These are phyloP conservation scores for Brachionus plicatilis DNA, from an alignment of 1,140 invertebrate genomes.

Conservation along the genomic window DNA sequence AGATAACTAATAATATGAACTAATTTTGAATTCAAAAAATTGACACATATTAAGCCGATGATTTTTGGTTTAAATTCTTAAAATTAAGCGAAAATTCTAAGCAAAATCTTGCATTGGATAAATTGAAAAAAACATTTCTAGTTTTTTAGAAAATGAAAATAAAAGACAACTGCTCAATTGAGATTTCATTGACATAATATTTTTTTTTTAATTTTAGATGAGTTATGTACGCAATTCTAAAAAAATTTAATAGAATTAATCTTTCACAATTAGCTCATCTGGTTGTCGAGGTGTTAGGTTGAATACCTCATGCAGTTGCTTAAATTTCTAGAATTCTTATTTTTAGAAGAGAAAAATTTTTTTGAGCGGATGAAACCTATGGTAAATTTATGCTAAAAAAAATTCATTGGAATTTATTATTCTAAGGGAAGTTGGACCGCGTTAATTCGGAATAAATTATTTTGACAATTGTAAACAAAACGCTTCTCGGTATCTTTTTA, in stretches of 20 bases:
- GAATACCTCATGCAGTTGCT: neutral
- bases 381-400: neutral
- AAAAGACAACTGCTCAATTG: neutral
- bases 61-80: neutral
- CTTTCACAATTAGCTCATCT: neutral
- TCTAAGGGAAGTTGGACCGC: neutral
- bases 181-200: neutral
- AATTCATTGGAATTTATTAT: neutral
- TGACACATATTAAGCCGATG: neutral
- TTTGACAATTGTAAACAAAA: constrained; percentile 11
- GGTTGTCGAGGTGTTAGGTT: neutral
- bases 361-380: neutral
- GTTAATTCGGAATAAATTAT: constrained; percentile 16
- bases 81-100: neutral
- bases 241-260: neutral
- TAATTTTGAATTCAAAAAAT: neutral
- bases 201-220: neutral
- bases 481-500: neutral
- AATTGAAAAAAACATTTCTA: neutral
- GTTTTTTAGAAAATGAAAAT: neutral
- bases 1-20: neutral
- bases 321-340: neutral
- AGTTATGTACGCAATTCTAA: neutral
- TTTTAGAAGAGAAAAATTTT: neutral
- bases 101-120: neutral